Percentiles rank a stretch among this genome's conserved stretches.
Conservation (phyloP, 1,140 invertebrate genomes). For the Polyergus mexicanus region DNA sequence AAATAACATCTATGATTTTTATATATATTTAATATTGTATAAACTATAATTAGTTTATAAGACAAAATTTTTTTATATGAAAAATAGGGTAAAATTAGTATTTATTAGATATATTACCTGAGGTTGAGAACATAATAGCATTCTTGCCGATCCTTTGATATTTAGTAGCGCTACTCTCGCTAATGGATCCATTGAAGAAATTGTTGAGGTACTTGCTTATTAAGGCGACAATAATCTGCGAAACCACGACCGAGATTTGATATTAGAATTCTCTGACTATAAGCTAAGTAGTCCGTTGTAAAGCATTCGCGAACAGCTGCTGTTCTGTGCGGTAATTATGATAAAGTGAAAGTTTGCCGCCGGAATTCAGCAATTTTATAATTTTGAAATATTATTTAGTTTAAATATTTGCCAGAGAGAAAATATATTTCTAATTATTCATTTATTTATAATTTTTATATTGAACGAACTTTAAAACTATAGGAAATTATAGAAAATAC, state of each 20-base stretch:
- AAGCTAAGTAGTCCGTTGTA: neutral
- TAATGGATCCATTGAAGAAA: constrained; percentile 62
- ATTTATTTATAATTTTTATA: neutral
- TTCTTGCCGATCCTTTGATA: constrained; percentile 36
- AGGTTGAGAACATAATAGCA: neutral
- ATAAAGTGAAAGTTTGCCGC: constrained; percentile 15
- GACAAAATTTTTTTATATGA: neutral
- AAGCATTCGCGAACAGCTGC: neutral
- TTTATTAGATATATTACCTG: constrained; percentile 40
- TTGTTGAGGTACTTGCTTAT: constrained; percentile 3
- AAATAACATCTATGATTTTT: neutral
- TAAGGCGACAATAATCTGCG: neutral
- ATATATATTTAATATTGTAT: neutral
- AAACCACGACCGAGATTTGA: neutral
- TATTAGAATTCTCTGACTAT: constrained; percentile 2
- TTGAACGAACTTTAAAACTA: neutral
- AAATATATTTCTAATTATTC: constrained; percentile 5
- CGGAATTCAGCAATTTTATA: neutral
- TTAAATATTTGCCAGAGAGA: neutral
- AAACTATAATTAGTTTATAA: neutral
- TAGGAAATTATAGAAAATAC: neutral
- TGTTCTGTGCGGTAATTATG: constrained; percentile 1
- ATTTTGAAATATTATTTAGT: neutral
- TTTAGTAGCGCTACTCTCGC: constrained; percentile 51
- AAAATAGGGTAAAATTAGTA: too few relatives aligned